Evolutionary conservation across 2,797 vertebrate genomes (phyloP), one percentile per base, ranked within the genome.

Genomic region (Sebastes alutus): DNA sequence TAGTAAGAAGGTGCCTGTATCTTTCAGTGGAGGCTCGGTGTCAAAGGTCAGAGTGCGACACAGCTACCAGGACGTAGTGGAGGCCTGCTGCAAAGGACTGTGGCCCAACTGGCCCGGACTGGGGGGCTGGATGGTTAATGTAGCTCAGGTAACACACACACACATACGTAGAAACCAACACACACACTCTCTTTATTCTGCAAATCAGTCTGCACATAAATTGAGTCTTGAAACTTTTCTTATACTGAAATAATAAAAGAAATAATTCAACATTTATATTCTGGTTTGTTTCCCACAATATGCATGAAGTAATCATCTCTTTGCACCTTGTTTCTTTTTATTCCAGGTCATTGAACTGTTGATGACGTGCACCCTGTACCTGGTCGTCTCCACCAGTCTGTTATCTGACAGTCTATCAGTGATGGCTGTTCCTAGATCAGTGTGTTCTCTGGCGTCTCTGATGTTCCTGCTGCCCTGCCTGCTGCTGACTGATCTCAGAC

Each of bases 291-390:
- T 67, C 65, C 46, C 11, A 12, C 7, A 54, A 59, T 20, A 30
- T 33, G 9, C 12, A 20, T 27, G 5, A 68, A 14, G 16, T 16
- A 55, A 69, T 62, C 32, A 4, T 52, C 1, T 60, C 2, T 35
- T 20, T 42, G 38, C 38, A 42, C 38, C 38, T 42, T 42, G 38
- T 42, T 42, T n/a, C 63, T 6, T 38, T 14, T 23, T 3, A 5
- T 16, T 61, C 2, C 88, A 96, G 87, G 89, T 96, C 38, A 79
- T 92, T 14, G 96, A 98, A 69, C 93, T 98, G 87, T 62, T 96
- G 75, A 96, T 96, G 95, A 97, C 93, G 0, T 96, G 95, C 58
- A 90, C 95, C 81, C 92, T 96, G 61, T 96, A 97, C 82, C 84
- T 97, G 75, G 93, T 97, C 49, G 85, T 96, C 79, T 96, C 95